Evolutionary conservation across 2,797 vertebrate species (phyloP).

Genomic region (Alexandromys oeconomus): DNA sequence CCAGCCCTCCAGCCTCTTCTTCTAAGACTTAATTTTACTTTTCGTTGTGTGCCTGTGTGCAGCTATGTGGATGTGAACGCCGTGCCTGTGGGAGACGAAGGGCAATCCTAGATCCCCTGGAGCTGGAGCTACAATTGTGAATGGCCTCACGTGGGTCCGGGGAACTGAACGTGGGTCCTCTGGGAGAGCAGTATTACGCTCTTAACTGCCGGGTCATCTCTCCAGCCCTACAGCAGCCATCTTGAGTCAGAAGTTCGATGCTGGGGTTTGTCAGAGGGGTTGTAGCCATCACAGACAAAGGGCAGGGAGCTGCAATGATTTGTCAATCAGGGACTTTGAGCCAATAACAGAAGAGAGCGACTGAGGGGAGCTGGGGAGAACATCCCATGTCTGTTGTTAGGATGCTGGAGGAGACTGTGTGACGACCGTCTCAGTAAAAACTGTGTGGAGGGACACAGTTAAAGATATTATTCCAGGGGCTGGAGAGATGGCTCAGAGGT

Average conservation of each 20-base stretch:
- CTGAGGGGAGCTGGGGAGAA: not conserved
- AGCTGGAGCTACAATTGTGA: not conserved
- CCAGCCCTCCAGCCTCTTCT: too few species aligned
- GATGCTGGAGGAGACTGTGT: not conserved
- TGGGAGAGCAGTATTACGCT: not conserved
- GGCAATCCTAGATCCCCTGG: too few species aligned
- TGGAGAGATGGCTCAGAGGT: too few species aligned
- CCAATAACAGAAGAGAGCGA: not conserved
- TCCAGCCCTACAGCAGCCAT: not conserved
- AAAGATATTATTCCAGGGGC: not conserved
- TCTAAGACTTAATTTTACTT: not conserved
- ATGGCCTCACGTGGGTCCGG: not conserved
- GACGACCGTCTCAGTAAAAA: not conserved
- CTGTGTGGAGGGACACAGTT: not conserved
- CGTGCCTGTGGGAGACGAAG: not conserved
- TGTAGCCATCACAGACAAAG: not conserved
- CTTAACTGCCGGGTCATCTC: not conserved
- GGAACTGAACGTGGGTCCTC: not conserved
- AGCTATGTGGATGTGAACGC: not conserved
- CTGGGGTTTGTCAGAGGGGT: not conserved
- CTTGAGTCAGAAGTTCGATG: not conserved
- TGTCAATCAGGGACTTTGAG: not conserved
- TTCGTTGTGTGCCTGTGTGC: not conserved
- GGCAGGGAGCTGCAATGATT: not conserved
- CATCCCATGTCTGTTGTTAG: not conserved